A percentile compares a stretch with the other conserved stretches of the same genome.
phyloP scores from a whole-genome alignment of 2,797 vertebrate genomes.

The Gymnoscopelus braueri region DNA sequence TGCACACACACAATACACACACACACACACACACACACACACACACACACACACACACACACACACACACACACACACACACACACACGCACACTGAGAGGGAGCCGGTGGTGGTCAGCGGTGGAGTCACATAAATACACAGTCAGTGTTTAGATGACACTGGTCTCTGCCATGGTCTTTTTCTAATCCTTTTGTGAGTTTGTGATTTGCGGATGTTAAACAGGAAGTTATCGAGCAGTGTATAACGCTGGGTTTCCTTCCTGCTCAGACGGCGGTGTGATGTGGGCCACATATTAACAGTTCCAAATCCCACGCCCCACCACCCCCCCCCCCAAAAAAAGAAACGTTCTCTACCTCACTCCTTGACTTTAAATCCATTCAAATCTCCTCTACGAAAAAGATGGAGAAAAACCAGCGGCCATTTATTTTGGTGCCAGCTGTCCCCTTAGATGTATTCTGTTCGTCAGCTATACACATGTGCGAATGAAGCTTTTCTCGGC shows the following conservation, averaged over 20 bases:
- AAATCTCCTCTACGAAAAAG: constrained; percentile 38
- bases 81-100: constrained; percentile 26
- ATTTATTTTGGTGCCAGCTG: constrained; percentile 63
- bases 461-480: constrained; percentile 70
- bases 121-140: constrained; percentile 80
- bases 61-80: constrained; percentile 36
- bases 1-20: constrained; percentile 44
- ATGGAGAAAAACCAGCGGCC: constrained; percentile 33
- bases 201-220: constrained; percentile 81
- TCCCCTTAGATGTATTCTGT: constrained; percentile 69
- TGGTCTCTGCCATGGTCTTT: constrained; percentile 44
- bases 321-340: too few relatives aligned
- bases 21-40: constrained; percentile 55
- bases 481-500: constrained; percentile 51
- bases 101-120: constrained; percentile 61
- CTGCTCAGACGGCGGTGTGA: constrained; percentile 73
- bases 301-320: constrained; percentile 6
- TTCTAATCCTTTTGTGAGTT: constrained; percentile 74
- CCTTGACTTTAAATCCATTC: constrained; percentile 31
- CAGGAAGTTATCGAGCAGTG: constrained; percentile 81
- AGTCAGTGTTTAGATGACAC: constrained; percentile 76
- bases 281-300: constrained; percentile 67
- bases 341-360: too few relatives aligned
- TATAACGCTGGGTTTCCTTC: constrained; percentile 80
- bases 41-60: constrained; percentile 24